These are phyloP conservation scores for Tenthredo amoena DNA, from an alignment of 2,888 invertebrate genomes.

Conservation along the genomic window DNA sequence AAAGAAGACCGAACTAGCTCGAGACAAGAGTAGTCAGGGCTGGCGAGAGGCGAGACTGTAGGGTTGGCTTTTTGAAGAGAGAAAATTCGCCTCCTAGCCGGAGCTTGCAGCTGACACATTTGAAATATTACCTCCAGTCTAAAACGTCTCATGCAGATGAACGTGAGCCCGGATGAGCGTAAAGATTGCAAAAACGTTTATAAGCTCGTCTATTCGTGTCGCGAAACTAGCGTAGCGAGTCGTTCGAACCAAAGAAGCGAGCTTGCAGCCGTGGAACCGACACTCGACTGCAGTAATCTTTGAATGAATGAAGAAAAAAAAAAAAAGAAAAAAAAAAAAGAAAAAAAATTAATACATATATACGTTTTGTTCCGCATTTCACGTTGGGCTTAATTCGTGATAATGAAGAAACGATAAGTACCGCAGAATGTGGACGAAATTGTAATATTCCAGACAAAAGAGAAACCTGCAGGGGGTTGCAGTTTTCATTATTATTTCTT, in stretches of 20 bases:
- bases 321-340: background rate
- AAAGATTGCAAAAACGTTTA: conserved; percentile 48
- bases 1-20: conserved; percentile 28
- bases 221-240: background rate
- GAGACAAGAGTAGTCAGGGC: conserved; percentile 21
- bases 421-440: background rate
- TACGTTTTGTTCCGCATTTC: background rate
- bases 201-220: conserved; percentile 34
- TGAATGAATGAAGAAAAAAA: background rate
- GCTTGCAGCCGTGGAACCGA: background rate
- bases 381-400: background rate
- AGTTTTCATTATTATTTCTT: background rate
- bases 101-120: conserved; percentile 35
- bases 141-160: conserved; percentile 47
- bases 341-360: background rate
- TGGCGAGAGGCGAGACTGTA: background rate
- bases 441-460: background rate
- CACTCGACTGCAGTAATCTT: background rate
- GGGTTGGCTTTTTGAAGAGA: conserved; percentile 40
- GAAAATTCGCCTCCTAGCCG: background rate
- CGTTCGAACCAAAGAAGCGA: background rate
- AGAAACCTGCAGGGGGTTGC: background rate
- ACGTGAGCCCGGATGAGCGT: conserved; percentile 24
- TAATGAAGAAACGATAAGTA: background rate
- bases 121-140: conserved; percentile 42